Evolutionary conservation across 1,140 invertebrate genomes (phyloP), one percentile per base, ranked within the genome.

Genomic region (Hyposmocoma kahamanoa): DNA sequence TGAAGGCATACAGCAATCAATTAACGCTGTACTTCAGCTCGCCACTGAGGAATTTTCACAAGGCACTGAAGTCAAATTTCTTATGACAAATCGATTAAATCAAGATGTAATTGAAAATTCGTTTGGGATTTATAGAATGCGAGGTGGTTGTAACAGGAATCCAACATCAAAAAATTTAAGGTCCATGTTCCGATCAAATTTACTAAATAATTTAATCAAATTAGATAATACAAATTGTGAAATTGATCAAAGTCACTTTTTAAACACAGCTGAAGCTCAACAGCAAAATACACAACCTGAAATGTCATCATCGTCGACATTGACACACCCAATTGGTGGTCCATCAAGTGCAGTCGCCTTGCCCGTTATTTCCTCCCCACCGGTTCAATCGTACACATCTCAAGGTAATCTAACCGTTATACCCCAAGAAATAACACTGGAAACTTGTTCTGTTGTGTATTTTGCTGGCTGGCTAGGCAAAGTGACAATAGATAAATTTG

Each of bases 51-150:
- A 52, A 47, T 42, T 42, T 41, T 30, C 47, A 42, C 26, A 32
- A 54, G 20, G 24, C 46, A 41, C 47, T 56, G 20, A 30, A 46
- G 39, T 30, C 49, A 47, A 57, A 51, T 41, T 51, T 36, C 10
- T 42, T 10, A 47, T 57, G 9, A 51, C 42, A 44, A 22, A 30
- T 55, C 11, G 57, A 58, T 24, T 47, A 44, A 53, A 66, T 30
- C 64, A 67, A 52, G 61, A 67, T 52, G 32, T 47, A 9, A 42
- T 67, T 28, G 64, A 67, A 56, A 67, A 67, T 56, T 50, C 47
- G 9, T 64, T 64, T 53, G 49, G 47, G 11, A 49, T 59, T 17
- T 51, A 52, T 34, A 36, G 58, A 32, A 22, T 47, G 8, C 46
- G 42, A 46, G 48, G 54, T 24, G 61, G 64, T 13, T 48, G 51